Base-by-base conservation (phyloP, 2,113 vertebrate species). In the Mus spicilegus region DNA sequence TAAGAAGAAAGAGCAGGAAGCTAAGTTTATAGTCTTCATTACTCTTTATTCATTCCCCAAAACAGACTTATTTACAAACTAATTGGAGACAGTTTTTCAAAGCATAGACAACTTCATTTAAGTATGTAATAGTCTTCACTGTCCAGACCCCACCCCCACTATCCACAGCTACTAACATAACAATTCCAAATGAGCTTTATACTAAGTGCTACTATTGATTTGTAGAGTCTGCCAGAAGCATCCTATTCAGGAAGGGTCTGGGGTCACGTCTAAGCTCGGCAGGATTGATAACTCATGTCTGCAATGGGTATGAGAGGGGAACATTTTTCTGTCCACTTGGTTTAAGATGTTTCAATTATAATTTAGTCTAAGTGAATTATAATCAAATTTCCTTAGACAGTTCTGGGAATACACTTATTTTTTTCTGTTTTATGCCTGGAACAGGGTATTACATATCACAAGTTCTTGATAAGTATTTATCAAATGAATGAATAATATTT, bases 301-400 rank as follows among this genome's bases (percentile, higher is more conserved):
- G 63, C 73, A 67, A 39, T 51, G 13, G 65, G 20, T 54, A 61
- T 70, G 77, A 76, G 33, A 88, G 8, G 63, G 36, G 7, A 36
- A 69, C 13, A 93, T 13, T 4, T 54, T 54, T 88, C 54, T 80
- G 30, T 67, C 42, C 20, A 26, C 39, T 95, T 87, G 39, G 84
- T 89, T 36, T 16, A 84, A 77, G 51, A 90, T 51, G 20, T 58
- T 69, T 49, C n/a, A 26, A 72, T 93, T 91, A 36, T 9, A 81
- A 70, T 86, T 86, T 54, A 87, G 5, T 49, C 42, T 84, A 39
- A 46, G 51, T 39, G 54, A 82, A 56, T 36, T 61, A 69, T 39
- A 91, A 91, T 91, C 42, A 69, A 33, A 69, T 80, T 90, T 80
- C 8, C 49, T 65, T 77, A 96, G 39, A 61, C 54, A 93, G 58